These are phyloP conservation scores for Myiothlypis chrysogaster DNA, from an alignment of 2,797 vertebrate genomes.

Conservation along the genomic window DNA sequence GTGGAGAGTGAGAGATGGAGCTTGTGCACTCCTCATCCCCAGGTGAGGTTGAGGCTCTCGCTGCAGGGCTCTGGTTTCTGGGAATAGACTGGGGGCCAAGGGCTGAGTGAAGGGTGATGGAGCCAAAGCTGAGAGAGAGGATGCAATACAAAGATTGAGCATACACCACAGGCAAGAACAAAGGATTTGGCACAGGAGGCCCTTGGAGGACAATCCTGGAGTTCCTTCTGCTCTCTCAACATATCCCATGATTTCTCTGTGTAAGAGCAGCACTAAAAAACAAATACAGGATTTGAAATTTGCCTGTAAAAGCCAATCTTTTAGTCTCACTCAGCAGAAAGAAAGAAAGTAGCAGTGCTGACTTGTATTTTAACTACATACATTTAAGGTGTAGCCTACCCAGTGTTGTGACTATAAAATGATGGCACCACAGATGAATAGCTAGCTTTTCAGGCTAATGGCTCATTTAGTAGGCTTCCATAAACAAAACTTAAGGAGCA, in stretches of 20 bases:
- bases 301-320: not conserved
- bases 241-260: not conserved
- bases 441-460: not conserved
- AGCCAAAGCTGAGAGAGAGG: not conserved
- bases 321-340: not conserved
- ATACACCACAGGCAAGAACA: not conserved
- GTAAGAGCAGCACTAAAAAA: not conserved
- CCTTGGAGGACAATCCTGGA: not conserved
- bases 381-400: not conserved
- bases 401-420: not conserved
- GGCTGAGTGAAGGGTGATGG: not conserved
- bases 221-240: not conserved
- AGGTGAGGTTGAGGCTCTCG: not conserved
- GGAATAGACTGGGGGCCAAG: not conserved
- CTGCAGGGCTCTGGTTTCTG: not conserved
- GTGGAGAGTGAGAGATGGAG: not conserved
- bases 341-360: not conserved
- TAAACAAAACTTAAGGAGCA: not conserved
- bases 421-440: not conserved
- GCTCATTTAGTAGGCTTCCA: not conserved
- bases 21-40: not conserved
- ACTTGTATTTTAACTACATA: not conserved
- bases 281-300: not conserved
- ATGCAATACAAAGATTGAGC: rapidly evolving
- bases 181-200: not conserved